Evolutionary conservation across 2,888 invertebrate genomes (phyloP).

Genomic region (Zygogramma bicolorata): DNA sequence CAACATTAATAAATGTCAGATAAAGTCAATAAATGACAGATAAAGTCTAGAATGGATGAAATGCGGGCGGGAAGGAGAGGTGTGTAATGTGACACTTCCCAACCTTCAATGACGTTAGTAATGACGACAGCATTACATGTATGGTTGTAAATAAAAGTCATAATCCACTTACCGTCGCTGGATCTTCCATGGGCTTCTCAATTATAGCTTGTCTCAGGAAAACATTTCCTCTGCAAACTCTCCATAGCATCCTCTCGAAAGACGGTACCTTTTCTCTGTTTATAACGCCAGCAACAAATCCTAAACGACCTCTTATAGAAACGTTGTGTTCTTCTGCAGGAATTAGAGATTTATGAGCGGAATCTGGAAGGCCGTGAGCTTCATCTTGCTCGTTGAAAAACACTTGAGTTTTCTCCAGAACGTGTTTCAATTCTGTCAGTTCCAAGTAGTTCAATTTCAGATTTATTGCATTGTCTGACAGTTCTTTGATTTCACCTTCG

Average conservation of each 20-base stretch:
- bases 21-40: too few relatives aligned
- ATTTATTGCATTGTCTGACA: conserved; percentile 93
- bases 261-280: conserved; percentile 88
- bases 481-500: conserved; percentile 93
- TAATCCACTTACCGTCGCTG: conserved; percentile 82
- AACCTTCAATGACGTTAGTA: too few relatives aligned
- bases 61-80: too few relatives aligned
- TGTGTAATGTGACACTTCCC: too few relatives aligned
- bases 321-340: conserved; percentile 66
- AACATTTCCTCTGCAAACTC: conserved; percentile 92
- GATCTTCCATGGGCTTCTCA: conserved; percentile 86
- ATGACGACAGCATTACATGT: too few relatives aligned
- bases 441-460: conserved; percentile 92
- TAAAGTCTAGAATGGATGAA: too few relatives aligned
- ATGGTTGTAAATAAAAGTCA: not conserved
- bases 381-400: conserved; percentile 90
- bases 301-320: conserved; percentile 66
- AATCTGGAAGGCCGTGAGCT: conserved; percentile 72
- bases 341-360: conserved; percentile 69
- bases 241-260: conserved; percentile 94
- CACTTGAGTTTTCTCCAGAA: conserved; percentile 90
- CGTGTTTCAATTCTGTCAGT: conserved; percentile 90
- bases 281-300: conserved; percentile 93
- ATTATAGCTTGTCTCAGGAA: conserved; percentile 90
- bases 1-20: too few relatives aligned